Percentiles rank a stretch among this genome's conserved stretches.
phyloP scores from a whole-genome alignment of 2,888 invertebrate genomes.

The Hypena proboscidalis region DNA sequence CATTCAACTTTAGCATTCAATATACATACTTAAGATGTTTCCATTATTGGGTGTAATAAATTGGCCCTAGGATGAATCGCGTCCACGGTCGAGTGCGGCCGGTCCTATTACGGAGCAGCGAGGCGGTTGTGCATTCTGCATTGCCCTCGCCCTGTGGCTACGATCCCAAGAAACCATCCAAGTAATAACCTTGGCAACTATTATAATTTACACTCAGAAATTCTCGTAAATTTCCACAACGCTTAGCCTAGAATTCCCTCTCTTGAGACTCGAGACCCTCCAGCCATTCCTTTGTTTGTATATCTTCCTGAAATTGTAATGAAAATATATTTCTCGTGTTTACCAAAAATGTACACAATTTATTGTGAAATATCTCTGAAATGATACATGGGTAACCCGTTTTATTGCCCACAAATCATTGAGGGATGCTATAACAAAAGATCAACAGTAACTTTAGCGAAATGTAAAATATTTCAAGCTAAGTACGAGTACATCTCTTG shows the following conservation, averaged over 20 bases:
- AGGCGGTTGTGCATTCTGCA: slow-evolving; percentile 35
- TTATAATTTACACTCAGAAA: slow-evolving; percentile 7
- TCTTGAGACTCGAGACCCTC: slow-evolving; percentile 21
- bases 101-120: slow-evolving; percentile 28
- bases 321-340: slow-evolving; percentile 12
- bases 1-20: not conserved
- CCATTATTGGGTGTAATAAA: slow-evolving; percentile 24
- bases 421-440: slow-evolving; percentile 4
- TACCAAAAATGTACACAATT: slow-evolving; percentile 19
- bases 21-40: not conserved
- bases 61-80: slow-evolving; percentile 26
- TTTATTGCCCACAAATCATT: slow-evolving; percentile 3
- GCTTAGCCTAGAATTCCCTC: slow-evolving; percentile 17
- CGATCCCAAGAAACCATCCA: slow-evolving; percentile 29
- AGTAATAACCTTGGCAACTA: slow-evolving; percentile 26
- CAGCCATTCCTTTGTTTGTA: slow-evolving; percentile 28
- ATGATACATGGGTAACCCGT: not conserved
- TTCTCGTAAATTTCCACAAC: slow-evolving; percentile 7
- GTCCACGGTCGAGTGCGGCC: slow-evolving; percentile 31
- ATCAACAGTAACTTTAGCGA: slow-evolving; percentile 4
- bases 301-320: slow-evolving; percentile 25
- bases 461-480: slow-evolving; percentile 7
- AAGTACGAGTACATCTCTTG: slow-evolving; percentile 1
- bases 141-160: slow-evolving; percentile 30
- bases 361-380: slow-evolving; percentile 1